Evolutionary conservation across 2,888 invertebrate genomes (phyloP), one percentile per base, ranked within the genome.

Genomic region (Ophion slaviceki): DNA sequence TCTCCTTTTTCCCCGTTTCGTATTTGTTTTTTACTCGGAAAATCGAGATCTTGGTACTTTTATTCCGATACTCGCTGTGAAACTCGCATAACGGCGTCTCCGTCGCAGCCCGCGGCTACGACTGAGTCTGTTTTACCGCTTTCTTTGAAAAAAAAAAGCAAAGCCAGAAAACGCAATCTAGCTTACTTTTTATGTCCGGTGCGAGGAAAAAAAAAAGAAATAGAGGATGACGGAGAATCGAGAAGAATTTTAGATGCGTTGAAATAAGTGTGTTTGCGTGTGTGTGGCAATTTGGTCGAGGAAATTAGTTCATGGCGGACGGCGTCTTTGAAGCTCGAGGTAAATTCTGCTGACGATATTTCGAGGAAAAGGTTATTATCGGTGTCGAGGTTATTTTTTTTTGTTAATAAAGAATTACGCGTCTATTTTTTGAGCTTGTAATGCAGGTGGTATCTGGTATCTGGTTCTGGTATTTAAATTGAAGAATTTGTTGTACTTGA

Each of bases 11-110:
- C 14, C 7, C 28, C 20, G 2, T 67, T 53, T 36, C 47, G 24
- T 28, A 28, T 72, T 59, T 57, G 47, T 80, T 61, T 47, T 59
- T 45, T 67, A 5, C 53, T 53, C 53, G 53, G 53, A 53, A 53
- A 57, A 47, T 59, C 67, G 80, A 59, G 67, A 66, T n/a, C 45
- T 57, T 74, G 40, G 74, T 57, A 45, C 72, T 80, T 74, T 74
- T 80, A 61, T 80, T 74, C 67, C 74, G 74, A 80, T 80, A 64
- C 64, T 67, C 64, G 66, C 64, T 66, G 28, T 72, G 62, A 64
- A 36, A 72, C 32, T 20, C 53, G n/a, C 20, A 24, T 24, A 40
- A 40, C 64, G 28, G 24, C n/a, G 8, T 57, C 8, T 20, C 7
- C 47, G n/a, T 14, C 28, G 64, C 11, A 67, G 57, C 67, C 57